Conservation (phyloP, 2,113 vertebrate genomes). For the Petromus typicus region DNA sequence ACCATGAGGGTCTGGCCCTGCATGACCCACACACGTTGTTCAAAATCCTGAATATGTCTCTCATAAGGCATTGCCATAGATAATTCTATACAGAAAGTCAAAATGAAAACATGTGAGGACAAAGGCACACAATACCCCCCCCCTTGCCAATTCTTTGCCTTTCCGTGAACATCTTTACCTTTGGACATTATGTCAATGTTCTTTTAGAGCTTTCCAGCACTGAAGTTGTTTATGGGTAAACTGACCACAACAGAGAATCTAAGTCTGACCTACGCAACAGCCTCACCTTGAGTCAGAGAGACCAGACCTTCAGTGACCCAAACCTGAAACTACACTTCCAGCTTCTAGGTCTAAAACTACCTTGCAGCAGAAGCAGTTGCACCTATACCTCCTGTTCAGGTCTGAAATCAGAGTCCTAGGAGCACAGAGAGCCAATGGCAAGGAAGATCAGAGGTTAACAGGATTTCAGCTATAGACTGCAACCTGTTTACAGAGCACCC, state of each 20-base stretch:
- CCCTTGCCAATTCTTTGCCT: not conserved
- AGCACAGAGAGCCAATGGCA: not conserved
- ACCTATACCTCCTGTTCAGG: not conserved
- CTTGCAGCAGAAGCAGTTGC: not conserved
- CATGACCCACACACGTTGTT: constrained; percentile 52
- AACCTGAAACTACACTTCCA: not conserved
- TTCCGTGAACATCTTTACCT: not conserved
- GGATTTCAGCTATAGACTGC: not conserved
- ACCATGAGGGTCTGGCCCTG: constrained; percentile 18
- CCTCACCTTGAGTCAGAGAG: not conserved
- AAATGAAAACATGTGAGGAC: not conserved
- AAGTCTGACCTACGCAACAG: not conserved
- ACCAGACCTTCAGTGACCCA: not conserved
- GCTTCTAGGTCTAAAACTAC: not conserved
- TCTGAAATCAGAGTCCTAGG: not conserved
- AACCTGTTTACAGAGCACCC: not conserved
- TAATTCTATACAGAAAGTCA: constrained; percentile 10
- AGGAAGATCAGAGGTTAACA: not conserved
- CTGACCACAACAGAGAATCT: not conserved
- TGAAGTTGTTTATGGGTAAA: not conserved
- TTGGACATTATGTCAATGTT: rapidly evolving
- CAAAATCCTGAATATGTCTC: constrained; percentile 48
- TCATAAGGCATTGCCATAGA: rapidly evolving
- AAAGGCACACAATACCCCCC: not conserved
- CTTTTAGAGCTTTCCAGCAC: not conserved